Base-by-base conservation (phyloP, 1,140 invertebrate genomes). In the Drosophila serrata region DNA sequence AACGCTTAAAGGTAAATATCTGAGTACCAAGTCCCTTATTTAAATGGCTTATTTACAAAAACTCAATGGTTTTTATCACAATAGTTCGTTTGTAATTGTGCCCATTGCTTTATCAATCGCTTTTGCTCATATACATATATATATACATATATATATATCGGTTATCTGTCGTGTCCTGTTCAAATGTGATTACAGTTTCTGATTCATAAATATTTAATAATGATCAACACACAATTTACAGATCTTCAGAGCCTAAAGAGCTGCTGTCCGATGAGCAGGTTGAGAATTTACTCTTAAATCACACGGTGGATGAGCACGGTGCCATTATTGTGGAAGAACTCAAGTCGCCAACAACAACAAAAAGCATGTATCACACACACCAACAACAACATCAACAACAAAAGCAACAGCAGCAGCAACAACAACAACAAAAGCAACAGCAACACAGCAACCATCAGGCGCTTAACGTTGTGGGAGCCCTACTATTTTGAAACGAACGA, bases 251-350 rank as follows among this genome's bases (percentile, higher is more conserved):
- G 61, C 91, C 91, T 45, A 92, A 92, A 88, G 92, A 92, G 63
- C 57, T 90, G 64, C 82, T 92, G 48, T 92, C 92, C 58, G 92
- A 92, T 82, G 92, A 92, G 70, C 92, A 92, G 77, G 92, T 92
- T 53, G 92, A 92, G 79, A 92, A 92, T 81, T 82, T 92, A 75
- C 81, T 92, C 48, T 85, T 92, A 53, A 92, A 92, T 60, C 90
- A 90, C 55, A 79, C 58, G 56, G 90, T 92, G 48, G 90, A 92
- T 49, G 91, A 92, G 75, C 82, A 92, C 37, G 91, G 91, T 57
- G 79, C 78, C 49, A 92, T 92, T 68, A 91, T 90, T 53, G 91
- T 92, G 62, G 91, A 88, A 64, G 86, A 92, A 65, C 81, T 92
- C 29, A 92, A 91, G 59, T 92, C 86, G 48, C 90, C 91, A 46